Evolutionary conservation across 2,888 invertebrate genomes (phyloP).

Genomic region (Byasa hedistus): DNA sequence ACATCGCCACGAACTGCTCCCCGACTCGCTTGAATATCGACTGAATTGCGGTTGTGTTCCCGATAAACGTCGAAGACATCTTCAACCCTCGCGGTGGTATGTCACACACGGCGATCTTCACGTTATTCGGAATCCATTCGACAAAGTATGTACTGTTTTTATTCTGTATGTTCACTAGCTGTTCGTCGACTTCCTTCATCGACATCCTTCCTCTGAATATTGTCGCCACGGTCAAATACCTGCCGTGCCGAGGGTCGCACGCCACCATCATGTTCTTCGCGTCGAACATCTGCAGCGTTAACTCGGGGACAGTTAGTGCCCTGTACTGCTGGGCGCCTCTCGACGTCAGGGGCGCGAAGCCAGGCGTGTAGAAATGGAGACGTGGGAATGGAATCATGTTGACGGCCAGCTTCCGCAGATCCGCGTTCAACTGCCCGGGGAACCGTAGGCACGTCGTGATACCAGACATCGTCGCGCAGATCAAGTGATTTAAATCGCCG

Average conservation of each 20-base stretch:
- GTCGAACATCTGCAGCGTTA: slow-evolving; percentile 83
- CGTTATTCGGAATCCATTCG: slow-evolving; percentile 90
- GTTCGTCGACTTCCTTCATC: slow-evolving; percentile 94
- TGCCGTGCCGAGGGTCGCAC: slow-evolving; percentile 93
- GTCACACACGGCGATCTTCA: slow-evolving; percentile 89
- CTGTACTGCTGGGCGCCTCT: slow-evolving; percentile 93
- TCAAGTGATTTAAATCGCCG: slow-evolving; percentile 90
- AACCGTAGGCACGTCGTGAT: slow-evolving; percentile 89
- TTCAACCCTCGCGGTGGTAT: slow-evolving; percentile 87
- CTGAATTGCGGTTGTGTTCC: slow-evolving; percentile 92
- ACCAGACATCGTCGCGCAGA: slow-evolving; percentile 92
- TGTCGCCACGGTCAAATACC: slow-evolving; percentile 93
- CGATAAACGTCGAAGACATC: slow-evolving; percentile 93
- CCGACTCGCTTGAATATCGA: slow-evolving; percentile 92
- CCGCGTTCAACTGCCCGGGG: slow-evolving; percentile 73
- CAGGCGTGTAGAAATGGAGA: slow-evolving; percentile 79
- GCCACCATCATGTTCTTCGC: slow-evolving; percentile 93
- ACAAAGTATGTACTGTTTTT: slow-evolving; percentile 89
- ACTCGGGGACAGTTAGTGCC: slow-evolving; percentile 93
- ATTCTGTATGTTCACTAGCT: slow-evolving; percentile 87
- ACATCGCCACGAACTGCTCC: slow-evolving; percentile 95
- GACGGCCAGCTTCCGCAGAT: slow-evolving; percentile 68
- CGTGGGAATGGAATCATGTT: slow-evolving; percentile 84
- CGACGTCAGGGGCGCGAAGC: slow-evolving; percentile 85
- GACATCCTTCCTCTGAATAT: slow-evolving; percentile 95